Base-by-base conservation (phyloP, 2,113 vertebrate species). In the Pleuronectes platessa region DNA sequence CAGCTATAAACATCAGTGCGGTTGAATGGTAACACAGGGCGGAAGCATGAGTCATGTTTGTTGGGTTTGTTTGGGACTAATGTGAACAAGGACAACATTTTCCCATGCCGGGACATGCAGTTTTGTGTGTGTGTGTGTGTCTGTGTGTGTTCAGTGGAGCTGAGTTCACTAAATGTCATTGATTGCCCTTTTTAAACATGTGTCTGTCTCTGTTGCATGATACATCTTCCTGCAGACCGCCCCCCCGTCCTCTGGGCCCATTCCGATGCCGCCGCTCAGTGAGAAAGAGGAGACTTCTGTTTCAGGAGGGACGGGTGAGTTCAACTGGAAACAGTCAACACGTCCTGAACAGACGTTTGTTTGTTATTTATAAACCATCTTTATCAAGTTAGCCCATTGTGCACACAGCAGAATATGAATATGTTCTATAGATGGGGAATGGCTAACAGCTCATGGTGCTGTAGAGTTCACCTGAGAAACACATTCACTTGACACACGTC, bases 251-350 rank as follows among this genome's bases (percentile, higher is more conserved):
- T 86, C 89, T 15, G 75, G 75, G 2, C 93, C 94, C 3, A 92
- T 95, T 24, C 92, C 84, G 35, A 88, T 82, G 75, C 94, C 94
- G 0, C 93, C 94, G 0, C 65, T 94, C 35, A 82, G 21, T 6
- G 78, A 21, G 45, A 86, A 58, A n/a, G 71, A 53, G 7, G 69
- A 86, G 6, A 56, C 68, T 6, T 31, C 66, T 1, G 0, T 51
- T 4, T 11, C 42, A 14, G 83, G 59, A 77, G 79, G 67, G 54
- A 83, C 74, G 27, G 91, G 93, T 94, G 84, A 92, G 84, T 75
- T 68, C 13, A 67, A n/a, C 3, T 14, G 9, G n/a, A 55, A 55
- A 23, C n/a, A 56, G n/a, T 24, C 35, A 15, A 14, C 11, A 31
- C 31, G 5, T 31, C 31, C 31, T 31, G 31, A 31, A 31, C 6